Conservation (phyloP, 2,797 vertebrate genomes). For the Eulemur rubriventer region DNA sequence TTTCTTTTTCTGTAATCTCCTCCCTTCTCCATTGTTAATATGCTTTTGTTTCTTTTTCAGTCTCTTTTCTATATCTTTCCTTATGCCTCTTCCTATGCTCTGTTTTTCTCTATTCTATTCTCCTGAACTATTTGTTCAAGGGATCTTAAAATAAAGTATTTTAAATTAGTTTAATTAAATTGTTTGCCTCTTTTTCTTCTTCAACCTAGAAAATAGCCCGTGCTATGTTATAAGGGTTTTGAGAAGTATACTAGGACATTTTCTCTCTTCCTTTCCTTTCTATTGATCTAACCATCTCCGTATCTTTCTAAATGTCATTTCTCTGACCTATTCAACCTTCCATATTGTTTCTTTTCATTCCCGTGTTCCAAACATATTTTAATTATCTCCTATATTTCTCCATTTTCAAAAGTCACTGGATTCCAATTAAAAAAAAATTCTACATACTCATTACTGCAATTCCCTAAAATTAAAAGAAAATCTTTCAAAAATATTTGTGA, state of each 20-base stretch:
- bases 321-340: background rate
- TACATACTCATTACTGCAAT: background rate
- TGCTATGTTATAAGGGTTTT: background rate
- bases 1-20: background rate
- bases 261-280: background rate
- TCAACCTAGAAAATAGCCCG: background rate
- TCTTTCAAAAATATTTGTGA: background rate
- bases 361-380: background rate
- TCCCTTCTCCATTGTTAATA: background rate
- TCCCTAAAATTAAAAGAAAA: constrained; percentile 22
- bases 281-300: background rate
- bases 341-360: background rate
- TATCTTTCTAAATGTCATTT: background rate
- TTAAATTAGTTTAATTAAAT: background rate
- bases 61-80: background rate
- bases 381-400: background rate
- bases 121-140: background rate
- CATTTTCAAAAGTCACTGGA: background rate
- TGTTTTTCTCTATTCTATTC: background rate
- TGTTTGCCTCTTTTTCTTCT: background rate
- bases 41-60: background rate
- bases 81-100: background rate
- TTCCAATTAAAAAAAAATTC: background rate
- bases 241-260: background rate
- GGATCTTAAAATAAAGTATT: background rate